Percentiles rank a stretch among this genome's conserved stretches.
phyloP scores from a whole-genome alignment of 2,113 vertebrate genomes.

The Labeo rohita region DNA sequence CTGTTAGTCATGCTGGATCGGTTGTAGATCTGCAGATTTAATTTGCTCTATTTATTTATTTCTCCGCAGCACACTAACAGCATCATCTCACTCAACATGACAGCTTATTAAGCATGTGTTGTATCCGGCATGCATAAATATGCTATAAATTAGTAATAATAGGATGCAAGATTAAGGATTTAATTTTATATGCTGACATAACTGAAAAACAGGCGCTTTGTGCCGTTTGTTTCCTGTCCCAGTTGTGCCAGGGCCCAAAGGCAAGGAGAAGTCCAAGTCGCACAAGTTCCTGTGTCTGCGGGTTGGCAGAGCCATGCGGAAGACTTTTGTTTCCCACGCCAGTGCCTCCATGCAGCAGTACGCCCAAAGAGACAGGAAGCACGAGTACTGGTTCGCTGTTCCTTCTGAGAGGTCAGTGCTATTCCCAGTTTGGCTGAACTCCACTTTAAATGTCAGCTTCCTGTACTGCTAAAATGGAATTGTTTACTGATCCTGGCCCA shows the following conservation, averaged over 20 bases:
- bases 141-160: background rate
- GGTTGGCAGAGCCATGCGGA: constrained; percentile 97
- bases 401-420: constrained; percentile 92
- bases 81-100: constrained; percentile 10
- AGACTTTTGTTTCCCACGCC: constrained; percentile 96
- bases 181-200: constrained; percentile 52
- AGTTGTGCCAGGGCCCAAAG: constrained; percentile 73
- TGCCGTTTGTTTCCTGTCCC: constrained; percentile 14
- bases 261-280: constrained; percentile 77
- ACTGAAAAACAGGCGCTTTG: constrained; percentile 22
- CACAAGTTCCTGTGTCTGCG: constrained; percentile 93
- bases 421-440: background rate
- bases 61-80: background rate
- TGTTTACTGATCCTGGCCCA: no score
- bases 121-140: background rate
- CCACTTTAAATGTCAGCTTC: background rate
- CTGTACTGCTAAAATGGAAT: background rate
- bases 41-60: constrained; percentile 4
- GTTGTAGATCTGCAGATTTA: constrained; percentile 2
- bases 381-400: constrained; percentile 98
- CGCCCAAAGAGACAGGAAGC: constrained; percentile 95
- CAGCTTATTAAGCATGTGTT: background rate
- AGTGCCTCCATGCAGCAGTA: constrained; percentile 98
- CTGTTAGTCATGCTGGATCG: background rate
- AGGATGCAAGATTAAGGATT: background rate